Percentiles rank a stretch among this genome's conserved stretches.
These are phyloP conservation scores for Metopia argyrocephala DNA, from an alignment of 2,888 invertebrate genomes.

Conservation along the genomic window DNA sequence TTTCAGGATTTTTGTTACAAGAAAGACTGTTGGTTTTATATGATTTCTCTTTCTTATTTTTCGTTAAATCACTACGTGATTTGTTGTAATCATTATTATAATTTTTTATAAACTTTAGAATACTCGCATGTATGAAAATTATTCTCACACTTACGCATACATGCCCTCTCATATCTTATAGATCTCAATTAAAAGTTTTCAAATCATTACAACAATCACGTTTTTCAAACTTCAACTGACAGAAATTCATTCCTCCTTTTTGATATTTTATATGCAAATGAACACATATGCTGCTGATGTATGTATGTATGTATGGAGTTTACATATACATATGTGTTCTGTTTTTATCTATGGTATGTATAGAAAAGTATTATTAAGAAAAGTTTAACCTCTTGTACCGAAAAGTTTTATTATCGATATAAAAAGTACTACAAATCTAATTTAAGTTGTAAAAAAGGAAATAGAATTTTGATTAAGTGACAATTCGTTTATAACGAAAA, in stretches of 20 bases:
- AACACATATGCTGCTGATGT: not conserved
- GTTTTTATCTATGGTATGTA: constrained; percentile 5
- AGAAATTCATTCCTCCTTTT: constrained; percentile 4
- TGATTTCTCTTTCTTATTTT: not conserved
- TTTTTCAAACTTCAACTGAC: constrained; percentile 54
- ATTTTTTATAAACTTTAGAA: constrained; percentile 35
- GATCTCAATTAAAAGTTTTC: constrained; percentile 65
- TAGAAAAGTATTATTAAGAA: constrained; percentile 9
- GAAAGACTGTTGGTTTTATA: constrained; percentile 5
- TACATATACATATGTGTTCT: constrained; percentile 1
- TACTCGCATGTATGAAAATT: constrained; percentile 1
- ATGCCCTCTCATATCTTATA: constrained; percentile 39
- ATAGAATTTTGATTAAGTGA: constrained; percentile 60
- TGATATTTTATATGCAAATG: not conserved
- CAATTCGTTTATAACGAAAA: constrained; percentile 37
- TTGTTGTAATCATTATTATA: constrained; percentile 52
- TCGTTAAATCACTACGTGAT: constrained; percentile 56
- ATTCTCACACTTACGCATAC: not conserved
- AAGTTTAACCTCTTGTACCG: constrained; percentile 38
- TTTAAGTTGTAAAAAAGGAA: constrained; percentile 54
- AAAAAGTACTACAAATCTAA: constrained; percentile 55
- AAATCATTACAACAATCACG: constrained; percentile 64
- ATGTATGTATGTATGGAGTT: not conserved
- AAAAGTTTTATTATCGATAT: constrained; percentile 53
- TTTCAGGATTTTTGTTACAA: not conserved